Percentiles rank a stretch among this genome's conserved stretches.
Conservation (phyloP, 1,140 invertebrate genomes). For the Tachypleus tridentatus region DNA sequence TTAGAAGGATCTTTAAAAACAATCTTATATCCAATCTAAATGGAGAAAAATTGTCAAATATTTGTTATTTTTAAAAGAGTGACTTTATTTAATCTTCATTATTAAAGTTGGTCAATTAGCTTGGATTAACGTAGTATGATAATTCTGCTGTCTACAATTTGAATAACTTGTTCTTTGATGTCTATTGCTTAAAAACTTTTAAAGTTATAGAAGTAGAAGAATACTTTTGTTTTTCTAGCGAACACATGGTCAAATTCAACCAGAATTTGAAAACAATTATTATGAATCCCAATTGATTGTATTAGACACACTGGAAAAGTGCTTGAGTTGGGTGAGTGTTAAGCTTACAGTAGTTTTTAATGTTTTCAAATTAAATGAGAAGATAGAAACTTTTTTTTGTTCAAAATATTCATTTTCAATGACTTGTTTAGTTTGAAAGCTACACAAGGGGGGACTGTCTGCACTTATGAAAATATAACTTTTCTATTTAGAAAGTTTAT, state of each 20-base stretch:
- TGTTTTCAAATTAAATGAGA: not conserved
- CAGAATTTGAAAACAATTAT: conserved; percentile 80
- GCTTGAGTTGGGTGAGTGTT: conserved; percentile 57
- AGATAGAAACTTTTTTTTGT: not conserved
- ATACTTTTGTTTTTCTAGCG: conserved; percentile 30
- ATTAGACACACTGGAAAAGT: conserved; percentile 88
- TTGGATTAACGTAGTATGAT: too few relatives aligned
- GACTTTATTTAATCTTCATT: too few relatives aligned
- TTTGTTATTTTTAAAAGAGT: too few relatives aligned
- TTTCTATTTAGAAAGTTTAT: too few relatives aligned
- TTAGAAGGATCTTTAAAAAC: too few relatives aligned
- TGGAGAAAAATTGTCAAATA: too few relatives aligned
- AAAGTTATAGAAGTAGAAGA: not conserved
- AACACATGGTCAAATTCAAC: conserved; percentile 44
- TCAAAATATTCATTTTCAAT: conserved; percentile 1
- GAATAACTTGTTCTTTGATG: too few relatives aligned
- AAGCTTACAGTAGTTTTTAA: not conserved
- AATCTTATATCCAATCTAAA: too few relatives aligned
- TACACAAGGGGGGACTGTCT: too few relatives aligned
- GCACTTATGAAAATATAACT: too few relatives aligned
- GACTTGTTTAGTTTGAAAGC: too few relatives aligned
- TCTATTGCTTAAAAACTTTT: not conserved
- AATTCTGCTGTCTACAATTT: not conserved
- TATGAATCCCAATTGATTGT: conserved; percentile 95
- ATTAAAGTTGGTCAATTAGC: too few relatives aligned